Percentiles rank a stretch among this genome's conserved stretches.
These are phyloP conservation scores for Radopholus similis DNA, from an alignment of 1,140 invertebrate genomes.

Conservation along the genomic window DNA sequence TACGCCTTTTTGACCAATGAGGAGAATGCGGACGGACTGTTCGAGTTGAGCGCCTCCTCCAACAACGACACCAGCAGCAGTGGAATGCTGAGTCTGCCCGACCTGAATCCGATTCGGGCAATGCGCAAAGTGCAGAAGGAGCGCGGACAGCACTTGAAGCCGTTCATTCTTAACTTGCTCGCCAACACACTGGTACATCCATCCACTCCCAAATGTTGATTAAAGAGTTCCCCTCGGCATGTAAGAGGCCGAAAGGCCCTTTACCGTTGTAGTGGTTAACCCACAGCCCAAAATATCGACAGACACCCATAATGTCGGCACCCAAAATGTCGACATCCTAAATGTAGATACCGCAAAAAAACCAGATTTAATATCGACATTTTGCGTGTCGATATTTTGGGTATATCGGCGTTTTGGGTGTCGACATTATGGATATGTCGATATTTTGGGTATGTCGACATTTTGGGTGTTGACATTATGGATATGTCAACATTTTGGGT, in stretches of 20 bases:
- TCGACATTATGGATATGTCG: too few species aligned
- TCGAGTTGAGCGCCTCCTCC: neutral
- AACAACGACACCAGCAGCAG: neutral
- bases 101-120: conserved; percentile 35
- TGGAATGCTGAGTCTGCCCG: neutral
- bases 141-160: conserved; percentile 38
- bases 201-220: neutral
- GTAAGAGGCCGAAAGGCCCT: neutral
- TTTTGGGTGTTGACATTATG: too few species aligned
- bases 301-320: too few species aligned
- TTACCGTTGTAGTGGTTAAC: neutral
- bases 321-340: too few species aligned
- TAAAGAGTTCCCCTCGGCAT: neutral
- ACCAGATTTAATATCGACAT: too few species aligned
- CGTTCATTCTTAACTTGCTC: conserved; percentile 37
- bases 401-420: too few species aligned
- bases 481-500: too few species aligned
- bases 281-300: neutral
- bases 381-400: too few species aligned
- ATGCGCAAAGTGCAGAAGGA: conserved; percentile 36
- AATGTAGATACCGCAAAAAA: too few species aligned
- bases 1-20: conserved; percentile 39
- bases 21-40: conserved; percentile 19
- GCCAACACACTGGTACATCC: conserved; percentile 31
- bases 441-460: too few species aligned